Evolutionary conservation across 1,140 invertebrate species (phyloP).

Genomic region (Cotesia vestalis): DNA sequence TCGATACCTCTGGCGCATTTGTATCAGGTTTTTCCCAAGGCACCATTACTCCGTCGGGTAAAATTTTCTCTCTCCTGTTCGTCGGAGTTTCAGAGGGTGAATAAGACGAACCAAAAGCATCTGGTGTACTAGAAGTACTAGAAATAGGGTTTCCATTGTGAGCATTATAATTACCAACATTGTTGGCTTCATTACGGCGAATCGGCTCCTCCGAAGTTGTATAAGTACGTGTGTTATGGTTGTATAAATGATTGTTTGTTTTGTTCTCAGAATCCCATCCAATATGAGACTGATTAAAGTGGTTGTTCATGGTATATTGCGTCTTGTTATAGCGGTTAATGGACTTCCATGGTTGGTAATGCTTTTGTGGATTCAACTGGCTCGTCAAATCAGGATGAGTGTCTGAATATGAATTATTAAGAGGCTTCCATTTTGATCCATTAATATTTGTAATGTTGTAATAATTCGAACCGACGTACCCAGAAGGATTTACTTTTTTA

Average conservation of each 20-base stretch:
- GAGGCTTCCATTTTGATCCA: slow-evolving; percentile 2
- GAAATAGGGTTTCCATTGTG: slow-evolving; percentile 1
- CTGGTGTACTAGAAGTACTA: not conserved
- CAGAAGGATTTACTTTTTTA: not conserved
- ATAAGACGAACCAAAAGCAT: not conserved
- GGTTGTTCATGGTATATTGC: slow-evolving; percentile 11
- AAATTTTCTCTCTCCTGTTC: slow-evolving; percentile 1
- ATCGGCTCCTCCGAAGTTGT: not conserved
- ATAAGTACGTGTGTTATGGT: not conserved
- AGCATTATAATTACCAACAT: not conserved
- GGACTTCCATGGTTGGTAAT: slow-evolving; percentile 24
- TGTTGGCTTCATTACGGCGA: not conserved
- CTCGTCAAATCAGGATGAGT: slow-evolving; percentile 5
- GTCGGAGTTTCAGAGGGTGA: not conserved
- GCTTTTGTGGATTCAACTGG: not conserved
- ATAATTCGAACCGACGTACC: not conserved
- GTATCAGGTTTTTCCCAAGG: slow-evolving; percentile 21
- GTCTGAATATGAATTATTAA: slow-evolving; percentile 15
- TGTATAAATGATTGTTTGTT: not conserved
- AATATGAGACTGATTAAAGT: slow-evolving; percentile 26
- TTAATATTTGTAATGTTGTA: slow-evolving; percentile 13
- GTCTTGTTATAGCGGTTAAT: slow-evolving; percentile 21
- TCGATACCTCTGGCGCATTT: slow-evolving; percentile 44
- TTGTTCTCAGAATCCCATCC: slow-evolving; percentile 16
- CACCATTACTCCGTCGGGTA: not conserved